Conservation (phyloP, 1,140 invertebrate species). For the Drosophila fuyamai region DNA sequence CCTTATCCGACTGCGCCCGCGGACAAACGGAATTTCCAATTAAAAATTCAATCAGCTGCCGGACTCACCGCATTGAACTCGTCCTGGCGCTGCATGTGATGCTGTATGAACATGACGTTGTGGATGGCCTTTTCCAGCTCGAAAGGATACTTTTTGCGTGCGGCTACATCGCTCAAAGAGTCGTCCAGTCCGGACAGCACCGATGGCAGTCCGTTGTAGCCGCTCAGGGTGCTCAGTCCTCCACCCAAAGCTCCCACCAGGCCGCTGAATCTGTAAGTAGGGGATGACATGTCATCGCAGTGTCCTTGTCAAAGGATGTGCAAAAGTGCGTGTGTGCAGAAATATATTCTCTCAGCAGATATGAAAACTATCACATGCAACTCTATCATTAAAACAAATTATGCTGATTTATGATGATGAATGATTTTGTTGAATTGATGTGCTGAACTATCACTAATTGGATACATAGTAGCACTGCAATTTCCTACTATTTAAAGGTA, state of each 20-base stretch:
- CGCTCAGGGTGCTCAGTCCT: constrained; percentile 85
- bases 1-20: constrained; percentile 7
- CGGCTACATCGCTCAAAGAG: constrained; percentile 91
- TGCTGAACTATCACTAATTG: too few relatives aligned
- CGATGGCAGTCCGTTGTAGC: constrained; percentile 92
- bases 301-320: constrained; percentile 4
- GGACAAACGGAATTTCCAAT: constrained; percentile 79
- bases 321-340: neutral
- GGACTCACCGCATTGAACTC: constrained; percentile 94
- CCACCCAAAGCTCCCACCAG: constrained; percentile 89
- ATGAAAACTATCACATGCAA: neutral
- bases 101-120: constrained; percentile 97
- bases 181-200: constrained; percentile 93
- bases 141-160: constrained; percentile 94
- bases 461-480: too few relatives aligned
- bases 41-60: constrained; percentile 78
- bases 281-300: constrained; percentile 38
- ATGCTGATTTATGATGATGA: neutral
- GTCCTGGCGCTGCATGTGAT: constrained; percentile 96
- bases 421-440: too few relatives aligned
- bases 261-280: constrained; percentile 88
- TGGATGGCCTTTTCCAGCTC: constrained; percentile 97
- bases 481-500: too few relatives aligned
- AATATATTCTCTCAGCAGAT: neutral
- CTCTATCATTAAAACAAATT: neutral